A percentile compares a stretch with the other conserved stretches of the same genome.
These are phyloP conservation scores for Squalus acanthias DNA, from an alignment of 2,797 vertebrate genomes.

Conservation along the genomic window DNA sequence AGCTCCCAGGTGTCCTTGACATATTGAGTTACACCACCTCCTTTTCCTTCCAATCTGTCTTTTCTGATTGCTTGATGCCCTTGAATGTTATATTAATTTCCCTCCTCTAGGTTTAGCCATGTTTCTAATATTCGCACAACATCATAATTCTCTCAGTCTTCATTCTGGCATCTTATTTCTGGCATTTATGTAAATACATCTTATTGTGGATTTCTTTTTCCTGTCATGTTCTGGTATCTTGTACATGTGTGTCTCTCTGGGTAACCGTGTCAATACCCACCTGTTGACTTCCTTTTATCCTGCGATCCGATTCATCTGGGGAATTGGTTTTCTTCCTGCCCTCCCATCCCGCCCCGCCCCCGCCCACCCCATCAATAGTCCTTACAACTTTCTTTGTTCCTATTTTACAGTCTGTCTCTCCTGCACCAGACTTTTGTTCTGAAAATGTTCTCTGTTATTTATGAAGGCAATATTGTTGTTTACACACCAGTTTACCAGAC, in stretches of 20 bases:
- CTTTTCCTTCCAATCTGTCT: neutral
- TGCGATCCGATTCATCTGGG: no score
- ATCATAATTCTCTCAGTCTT: neutral
- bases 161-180: conserved; percentile 4
- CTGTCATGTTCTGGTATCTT: neutral
- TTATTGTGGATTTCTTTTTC: neutral
- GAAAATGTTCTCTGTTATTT: neutral
- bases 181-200: neutral
- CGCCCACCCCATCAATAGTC: neutral
- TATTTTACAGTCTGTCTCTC: neutral
- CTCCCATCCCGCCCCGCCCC: neutral
- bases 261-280: neutral
- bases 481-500: neutral
- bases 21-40: neutral
- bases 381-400: neutral
- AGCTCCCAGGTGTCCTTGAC: neutral
- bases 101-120: neutral
- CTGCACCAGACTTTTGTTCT: neutral
- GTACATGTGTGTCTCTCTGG: neutral
- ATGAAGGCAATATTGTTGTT: neutral
- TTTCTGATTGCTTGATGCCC: neutral
- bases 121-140: neutral
- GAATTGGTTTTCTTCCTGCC: neutral
- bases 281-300: no score
- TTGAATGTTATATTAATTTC: neutral